Evolutionary conservation across 2,888 invertebrate genomes (phyloP), one percentile per base, ranked within the genome.

Genomic region (Tenthredo scrophulariae): DNA sequence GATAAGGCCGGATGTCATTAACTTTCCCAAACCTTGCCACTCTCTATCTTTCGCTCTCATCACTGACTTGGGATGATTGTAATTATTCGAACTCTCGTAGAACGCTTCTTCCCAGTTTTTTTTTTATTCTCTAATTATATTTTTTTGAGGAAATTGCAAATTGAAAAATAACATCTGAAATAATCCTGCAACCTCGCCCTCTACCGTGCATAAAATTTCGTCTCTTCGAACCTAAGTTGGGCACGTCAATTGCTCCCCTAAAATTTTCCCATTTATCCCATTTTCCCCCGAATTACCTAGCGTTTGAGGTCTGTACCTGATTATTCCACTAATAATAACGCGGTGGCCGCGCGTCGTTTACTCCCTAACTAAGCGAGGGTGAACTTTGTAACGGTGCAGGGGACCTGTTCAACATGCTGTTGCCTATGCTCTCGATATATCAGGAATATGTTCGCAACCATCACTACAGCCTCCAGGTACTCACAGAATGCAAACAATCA

Each of bases 371-470:
- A n/a, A 29, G 75, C 9, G 18, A 70, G n/a, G 15, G n/a, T n/a
- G 9, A 70, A 37, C 15, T 70, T 67, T 67, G 29, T 75, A 77
- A 26, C n/a, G 88, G 89, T 94, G 88, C 94, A 98, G 98, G 98
- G 92, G 98, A 98, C 94, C 95, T 98, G 91, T 98, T 98, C 94
- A 98, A 98, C 93, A 98, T 98, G 97, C 95, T 98, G 90, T 95
- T 98, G 88, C 98, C 98, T 83, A 98, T 98, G 98, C 94, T 98
- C 94, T 97, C 97, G 90, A 98, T 98, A 92, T 98, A 98, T 94
- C 98, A 98, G 94, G 98, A 98, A 94, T 98, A 98, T 93, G 98
- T 98, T 82, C 94, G 98, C 86, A 98, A 98, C 94, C 98, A 98
- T 93, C 98, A 98, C 94, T 98, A 98, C 94, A 98, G 98, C 88